Conservation (phyloP, 2,797 vertebrate species). For the Nannoperca obscura region DNA sequence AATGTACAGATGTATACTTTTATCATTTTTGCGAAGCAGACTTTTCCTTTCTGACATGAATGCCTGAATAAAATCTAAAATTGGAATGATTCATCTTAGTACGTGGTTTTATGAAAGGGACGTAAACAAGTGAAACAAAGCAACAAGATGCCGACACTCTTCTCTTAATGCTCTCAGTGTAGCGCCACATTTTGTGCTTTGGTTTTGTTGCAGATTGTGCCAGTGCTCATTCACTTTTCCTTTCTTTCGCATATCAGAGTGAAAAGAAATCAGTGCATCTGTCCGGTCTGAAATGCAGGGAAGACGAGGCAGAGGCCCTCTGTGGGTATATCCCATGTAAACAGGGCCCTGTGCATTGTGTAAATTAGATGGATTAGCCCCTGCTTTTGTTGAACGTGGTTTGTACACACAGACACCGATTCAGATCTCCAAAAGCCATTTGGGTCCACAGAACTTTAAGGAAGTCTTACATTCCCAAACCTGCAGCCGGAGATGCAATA, state of each 20-base stretch:
- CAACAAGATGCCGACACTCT: not conserved
- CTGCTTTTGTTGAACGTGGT: conserved; percentile 79
- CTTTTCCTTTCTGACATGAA: conserved; percentile 4
- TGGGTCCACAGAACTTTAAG: conserved; percentile 77
- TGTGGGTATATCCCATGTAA: conserved; percentile 82
- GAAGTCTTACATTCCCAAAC: conserved; percentile 75
- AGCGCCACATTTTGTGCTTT: not conserved
- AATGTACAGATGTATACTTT: no score
- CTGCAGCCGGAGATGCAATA: conserved; percentile 58
- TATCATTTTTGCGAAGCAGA: not conserved
- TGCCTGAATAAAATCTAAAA: not conserved
- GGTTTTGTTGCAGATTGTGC: not conserved
- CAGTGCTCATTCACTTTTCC: conserved; percentile 6
- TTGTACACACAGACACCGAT: conserved; percentile 80
- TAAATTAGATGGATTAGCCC: conserved; percentile 84
- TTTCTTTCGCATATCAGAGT: conserved; percentile 23
- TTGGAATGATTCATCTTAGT: not conserved
- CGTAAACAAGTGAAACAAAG: not conserved
- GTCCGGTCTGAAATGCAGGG: conserved; percentile 50
- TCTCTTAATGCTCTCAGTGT: not conserved
- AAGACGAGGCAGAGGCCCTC: conserved; percentile 72
- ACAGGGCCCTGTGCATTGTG: conserved; percentile 84
- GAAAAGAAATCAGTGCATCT: conserved; percentile 48
- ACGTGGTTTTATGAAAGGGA: not conserved
- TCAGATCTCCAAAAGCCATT: conserved; percentile 80